Evolutionary conservation across 2,797 vertebrate species (phyloP).

Genomic region (Xerus rutilus): DNA sequence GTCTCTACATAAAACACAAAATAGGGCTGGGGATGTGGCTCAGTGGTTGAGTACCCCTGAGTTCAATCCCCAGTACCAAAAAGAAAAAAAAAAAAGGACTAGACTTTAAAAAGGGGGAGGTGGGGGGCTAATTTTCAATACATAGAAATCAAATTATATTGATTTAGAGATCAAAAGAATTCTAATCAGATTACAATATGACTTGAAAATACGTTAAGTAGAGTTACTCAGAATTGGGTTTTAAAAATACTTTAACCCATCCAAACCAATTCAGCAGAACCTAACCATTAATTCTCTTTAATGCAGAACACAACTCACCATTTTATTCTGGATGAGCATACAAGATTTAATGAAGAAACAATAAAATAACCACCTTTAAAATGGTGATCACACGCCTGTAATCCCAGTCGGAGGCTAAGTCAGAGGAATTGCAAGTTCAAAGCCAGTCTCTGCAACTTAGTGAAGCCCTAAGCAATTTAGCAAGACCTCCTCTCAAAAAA

Average conservation of each 20-base stretch:
- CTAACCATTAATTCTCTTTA: background rate
- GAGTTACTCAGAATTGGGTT: background rate
- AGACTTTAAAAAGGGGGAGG: background rate
- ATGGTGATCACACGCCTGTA: background rate
- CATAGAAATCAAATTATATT: constrained; percentile 26
- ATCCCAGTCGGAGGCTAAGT: background rate
- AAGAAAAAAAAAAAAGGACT: too few relatives aligned
- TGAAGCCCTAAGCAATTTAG: background rate
- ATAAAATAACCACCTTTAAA: constrained; percentile 18
- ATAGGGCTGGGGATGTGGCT: too few relatives aligned
- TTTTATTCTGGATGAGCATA: background rate
- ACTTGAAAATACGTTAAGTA: constrained; percentile 40
- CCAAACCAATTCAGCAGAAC: background rate
- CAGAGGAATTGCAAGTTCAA: background rate
- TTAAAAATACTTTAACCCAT: constrained; percentile 32
- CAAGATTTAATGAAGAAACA: constrained; percentile 49
- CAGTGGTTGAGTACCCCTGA: too few relatives aligned
- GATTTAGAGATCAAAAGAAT: constrained; percentile 6
- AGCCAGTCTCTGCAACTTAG: background rate
- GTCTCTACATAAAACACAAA: too few relatives aligned
- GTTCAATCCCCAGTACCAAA: too few relatives aligned
- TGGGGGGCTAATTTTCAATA: constrained; percentile 39
- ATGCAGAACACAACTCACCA: background rate
- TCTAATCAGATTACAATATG: constrained; percentile 55
- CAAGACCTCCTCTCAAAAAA: too few relatives aligned